Base-by-base conservation (phyloP, 2,113 vertebrate genomes). In the Heterotilapia buettikoferi region DNA sequence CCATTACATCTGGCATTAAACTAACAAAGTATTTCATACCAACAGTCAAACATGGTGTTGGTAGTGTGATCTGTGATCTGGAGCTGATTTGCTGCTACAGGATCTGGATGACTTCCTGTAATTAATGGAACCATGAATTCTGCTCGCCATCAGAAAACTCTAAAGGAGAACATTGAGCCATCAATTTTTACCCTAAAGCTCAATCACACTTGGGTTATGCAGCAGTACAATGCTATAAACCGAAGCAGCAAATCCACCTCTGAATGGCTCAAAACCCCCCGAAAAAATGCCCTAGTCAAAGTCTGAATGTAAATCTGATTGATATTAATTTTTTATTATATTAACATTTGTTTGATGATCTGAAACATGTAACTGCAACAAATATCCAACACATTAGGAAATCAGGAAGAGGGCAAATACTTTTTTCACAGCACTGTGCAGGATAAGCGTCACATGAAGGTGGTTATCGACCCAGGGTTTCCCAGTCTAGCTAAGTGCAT, bases 251-350 rank as follows among this genome's bases (percentile, higher is more conserved):
- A 57, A 63, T 63, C 1, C 31, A 36, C 31, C 31, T 63, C 31
- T 0, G 2, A 36, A 11, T 43, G 66, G n/a, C 66, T 68, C 19
- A 9, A 14, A 68, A 7, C n/a, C n/a, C n/a, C n/a, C n/a, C n/a
- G n/a, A 50, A 50, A 16, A 47, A 47, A 16, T 47, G 14, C 3
- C 45, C 45, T 47, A 7, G 14, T 47, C 45, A 18, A 47, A 68
- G n/a, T 68, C 63, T 71, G 11, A 38, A 68, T n/a, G 33, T 40
- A 68, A 21, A 38, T 68, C 19, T 68, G 11, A 68, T 21, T 5
- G n/a, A 71, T 21, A 40, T 9, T 40, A 5, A 61, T 63, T 63
- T 36, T 33, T 36, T 7, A 63, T 63, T 63, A 63, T 36, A 19
- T 63, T 36, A 63, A 36, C 3, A n/a, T n/a, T 36, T 63, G 59